Base-by-base conservation (phyloP, 2,888 invertebrate genomes). In the Liopterus haemorrhoidalis region DNA sequence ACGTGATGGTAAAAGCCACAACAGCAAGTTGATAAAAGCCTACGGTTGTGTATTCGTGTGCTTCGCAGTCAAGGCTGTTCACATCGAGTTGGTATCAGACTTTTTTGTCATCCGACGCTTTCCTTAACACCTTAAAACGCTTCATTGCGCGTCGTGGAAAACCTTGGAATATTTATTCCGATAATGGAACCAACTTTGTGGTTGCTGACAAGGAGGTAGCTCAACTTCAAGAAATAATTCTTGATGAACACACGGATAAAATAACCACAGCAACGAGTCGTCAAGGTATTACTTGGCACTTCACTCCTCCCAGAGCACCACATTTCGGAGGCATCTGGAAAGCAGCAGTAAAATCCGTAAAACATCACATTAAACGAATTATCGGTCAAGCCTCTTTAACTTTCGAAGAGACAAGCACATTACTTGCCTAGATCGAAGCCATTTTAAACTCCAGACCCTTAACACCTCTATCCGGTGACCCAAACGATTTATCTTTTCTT, bases 281-380 rank as follows among this genome's bases (percentile, higher is more conserved):
- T n/a, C 2, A 15, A 18, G 18, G 4, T 3, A 45, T 54, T 4
- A 21, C 45, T 6, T 59, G 56, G 55, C 41, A 55, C 15, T 60
- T 58, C 37, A 56, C 50, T 22, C 54, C 57, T 3, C 51, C 56
- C 2, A 33, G 33, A 14, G 43, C 53, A n/a, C 56, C 56, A 2
- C 53, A 59, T 39, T 55, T 55, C 30, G 58, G 57, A 4, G 57
- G 58, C 2, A 28, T 57, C 5, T 57, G 55, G 57, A 56, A 59
- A 33, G 50, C 56, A 1, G 54, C 51, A 3, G 53, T 58, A 2
- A 55, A 57, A 33, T 51, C 50, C 1, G 51, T 52, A 2, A 61
- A 60, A 38, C 53, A 50, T 27, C 57, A 57, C 37, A 16, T 57
- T 3, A 3, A n/a, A 8, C 16, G 32, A 18, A 32, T 32, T 5